Percentiles rank a stretch among this genome's conserved stretches.
Evolutionary conservation across 2,888 invertebrate genomes (phyloP).

Genomic region (Melolontha melolontha): DNA sequence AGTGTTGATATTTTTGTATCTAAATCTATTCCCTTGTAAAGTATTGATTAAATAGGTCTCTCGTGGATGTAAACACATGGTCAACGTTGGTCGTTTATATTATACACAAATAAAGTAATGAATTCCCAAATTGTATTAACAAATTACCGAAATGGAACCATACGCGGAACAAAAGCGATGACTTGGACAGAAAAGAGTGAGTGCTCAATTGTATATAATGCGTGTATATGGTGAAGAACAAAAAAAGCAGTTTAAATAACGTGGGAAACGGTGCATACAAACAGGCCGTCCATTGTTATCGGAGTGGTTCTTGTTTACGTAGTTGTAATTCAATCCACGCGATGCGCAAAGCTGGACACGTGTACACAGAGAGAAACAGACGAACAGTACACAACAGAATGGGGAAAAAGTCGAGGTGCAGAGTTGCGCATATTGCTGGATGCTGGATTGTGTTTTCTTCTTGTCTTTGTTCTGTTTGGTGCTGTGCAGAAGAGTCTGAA

Average conservation of each 20-base stretch:
- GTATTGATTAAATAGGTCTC: too few relatives aligned
- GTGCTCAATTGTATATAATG: constrained; percentile 1
- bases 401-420: constrained; percentile 4
- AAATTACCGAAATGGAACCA: constrained; percentile 21
- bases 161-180: neutral
- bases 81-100: too few relatives aligned
- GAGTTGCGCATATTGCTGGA: neutral
- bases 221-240: neutral
- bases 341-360: constrained; percentile 37
- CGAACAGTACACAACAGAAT: neutral
- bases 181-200: neutral
- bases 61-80: too few relatives aligned
- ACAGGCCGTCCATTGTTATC: constrained; percentile 41
- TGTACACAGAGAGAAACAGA: constrained; percentile 1
- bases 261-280: constrained; percentile 40
- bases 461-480: constrained; percentile 6
- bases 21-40: too few relatives aligned
- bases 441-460: constrained; percentile 9
- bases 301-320: constrained; percentile 34
- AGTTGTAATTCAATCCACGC: constrained; percentile 36
- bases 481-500: neutral
- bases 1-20: too few relatives aligned
- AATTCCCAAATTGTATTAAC: constrained; percentile 19
- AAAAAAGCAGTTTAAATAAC: constrained; percentile 29
- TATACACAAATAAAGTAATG: neutral